Evolutionary conservation across 2,888 invertebrate species (phyloP).

Genomic region (Diaprepes abbreviatus): DNA sequence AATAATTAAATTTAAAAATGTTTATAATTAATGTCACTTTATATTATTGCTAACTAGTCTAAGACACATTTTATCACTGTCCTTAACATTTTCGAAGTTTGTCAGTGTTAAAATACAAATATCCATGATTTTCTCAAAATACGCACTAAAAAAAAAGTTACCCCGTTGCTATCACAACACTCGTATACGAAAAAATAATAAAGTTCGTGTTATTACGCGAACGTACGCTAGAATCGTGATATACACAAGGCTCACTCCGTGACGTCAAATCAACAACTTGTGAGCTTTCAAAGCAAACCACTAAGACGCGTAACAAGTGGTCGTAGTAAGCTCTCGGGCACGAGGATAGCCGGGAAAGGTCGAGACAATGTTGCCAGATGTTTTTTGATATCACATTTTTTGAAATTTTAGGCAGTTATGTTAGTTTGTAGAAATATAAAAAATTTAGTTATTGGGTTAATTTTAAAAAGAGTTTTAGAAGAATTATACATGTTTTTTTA

Average conservation of each 20-base stretch:
- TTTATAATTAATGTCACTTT: not conserved
- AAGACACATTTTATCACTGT: not conserved
- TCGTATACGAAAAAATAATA: not conserved
- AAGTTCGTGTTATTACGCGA: not conserved
- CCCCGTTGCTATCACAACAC: not conserved
- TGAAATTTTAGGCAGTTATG: no score
- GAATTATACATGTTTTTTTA: no score
- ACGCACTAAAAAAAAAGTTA: not conserved
- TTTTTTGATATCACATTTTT: no score
- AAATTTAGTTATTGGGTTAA: no score
- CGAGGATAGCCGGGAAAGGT: conserved; percentile 7
- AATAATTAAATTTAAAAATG: not conserved
- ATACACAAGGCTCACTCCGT: not conserved
- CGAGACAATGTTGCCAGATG: not conserved
- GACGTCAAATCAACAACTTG: conserved; percentile 15
- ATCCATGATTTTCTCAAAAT: not conserved
- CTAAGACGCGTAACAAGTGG: conserved; percentile 15
- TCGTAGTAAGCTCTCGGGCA: conserved; percentile 12
- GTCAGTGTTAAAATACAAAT: not conserved
- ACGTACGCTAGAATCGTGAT: not conserved
- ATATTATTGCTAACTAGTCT: not conserved
- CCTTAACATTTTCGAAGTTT: not conserved
- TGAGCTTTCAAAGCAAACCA: conserved; percentile 1
- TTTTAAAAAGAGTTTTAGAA: no score
- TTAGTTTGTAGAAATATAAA: no score